Conservation (phyloP, 1,140 invertebrate genomes). For the Arctopsyche grandis region DNA sequence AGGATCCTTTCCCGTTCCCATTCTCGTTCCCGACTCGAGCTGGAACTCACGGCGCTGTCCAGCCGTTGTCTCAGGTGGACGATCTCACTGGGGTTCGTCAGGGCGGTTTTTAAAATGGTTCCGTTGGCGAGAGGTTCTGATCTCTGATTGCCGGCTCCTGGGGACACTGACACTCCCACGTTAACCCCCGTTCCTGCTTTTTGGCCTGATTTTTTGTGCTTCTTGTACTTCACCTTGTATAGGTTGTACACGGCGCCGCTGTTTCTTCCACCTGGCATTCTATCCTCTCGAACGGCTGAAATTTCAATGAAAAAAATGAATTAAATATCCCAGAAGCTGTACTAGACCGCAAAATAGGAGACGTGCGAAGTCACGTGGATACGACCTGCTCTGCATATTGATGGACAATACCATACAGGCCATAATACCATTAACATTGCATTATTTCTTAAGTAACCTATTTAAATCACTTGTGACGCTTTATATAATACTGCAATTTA, state of each 20-base stretch:
- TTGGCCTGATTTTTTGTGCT: slow-evolving; percentile 87
- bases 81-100: slow-evolving; percentile 93
- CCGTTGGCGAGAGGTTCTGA: slow-evolving; percentile 83
- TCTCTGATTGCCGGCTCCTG: slow-evolving; percentile 58
- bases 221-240: slow-evolving; percentile 99
- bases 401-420: too few relatives aligned
- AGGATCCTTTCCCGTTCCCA: slow-evolving; percentile 77
- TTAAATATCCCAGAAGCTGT: background rate
- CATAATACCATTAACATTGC: too few relatives aligned
- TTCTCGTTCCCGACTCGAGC: slow-evolving; percentile 57
- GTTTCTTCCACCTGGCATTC: slow-evolving; percentile 98
- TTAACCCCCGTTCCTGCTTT: slow-evolving; percentile 64
- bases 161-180: slow-evolving; percentile 59
- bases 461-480: too few relatives aligned
- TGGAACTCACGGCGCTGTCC: slow-evolving; percentile 87
- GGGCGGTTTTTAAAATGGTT: slow-evolving; percentile 91
- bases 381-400: too few relatives aligned
- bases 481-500: too few relatives aligned
- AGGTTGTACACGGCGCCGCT: slow-evolving; percentile 98
- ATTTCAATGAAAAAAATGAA: slow-evolving; percentile 32
- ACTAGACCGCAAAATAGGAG: too few relatives aligned
- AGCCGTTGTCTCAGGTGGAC: slow-evolving; percentile 87
- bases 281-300: slow-evolving; percentile 95
- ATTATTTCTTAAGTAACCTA: too few relatives aligned
- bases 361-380: too few relatives aligned